A percentile compares a stretch with the other conserved stretches of the same genome.
Evolutionary conservation across 2,797 vertebrate species (phyloP).

Genomic region (Anguilla anguilla): DNA sequence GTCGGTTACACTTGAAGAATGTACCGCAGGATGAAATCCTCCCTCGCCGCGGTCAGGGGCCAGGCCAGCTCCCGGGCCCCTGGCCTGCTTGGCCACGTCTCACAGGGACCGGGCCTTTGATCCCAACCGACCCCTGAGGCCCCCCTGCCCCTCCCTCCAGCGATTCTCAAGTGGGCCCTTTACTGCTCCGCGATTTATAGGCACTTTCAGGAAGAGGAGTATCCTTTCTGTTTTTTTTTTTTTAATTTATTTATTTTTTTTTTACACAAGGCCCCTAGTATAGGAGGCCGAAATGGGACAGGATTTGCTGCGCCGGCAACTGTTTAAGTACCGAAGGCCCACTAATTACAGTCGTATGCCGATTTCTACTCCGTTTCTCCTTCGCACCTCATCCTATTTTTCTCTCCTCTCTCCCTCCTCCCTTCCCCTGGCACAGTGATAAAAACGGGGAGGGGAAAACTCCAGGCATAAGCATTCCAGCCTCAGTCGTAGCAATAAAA

Average conservation of each 20-base stretch:
- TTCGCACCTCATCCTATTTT: slow-evolving; percentile 60
- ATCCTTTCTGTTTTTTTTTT: background rate
- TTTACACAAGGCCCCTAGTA: background rate
- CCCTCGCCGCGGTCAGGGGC: background rate
- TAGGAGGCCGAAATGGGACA: background rate
- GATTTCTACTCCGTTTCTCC: slow-evolving; percentile 55
- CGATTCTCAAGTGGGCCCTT: background rate
- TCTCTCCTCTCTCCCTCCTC: slow-evolving; percentile 16
- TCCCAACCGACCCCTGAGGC: background rate
- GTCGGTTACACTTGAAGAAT: slow-evolving; percentile 50
- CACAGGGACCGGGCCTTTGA: background rate
- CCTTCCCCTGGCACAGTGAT: slow-evolving; percentile 50
- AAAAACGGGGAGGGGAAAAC: slow-evolving; percentile 62
- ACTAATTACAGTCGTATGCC: slow-evolving; percentile 69
- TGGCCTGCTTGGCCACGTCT: background rate
- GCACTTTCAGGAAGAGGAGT: background rate
- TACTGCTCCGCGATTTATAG: background rate
- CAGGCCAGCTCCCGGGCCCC: background rate
- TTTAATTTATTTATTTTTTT: background rate
- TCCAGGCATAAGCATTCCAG: slow-evolving; percentile 65
- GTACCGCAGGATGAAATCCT: slow-evolving; percentile 15
- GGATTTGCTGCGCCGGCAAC: slow-evolving; percentile 49
- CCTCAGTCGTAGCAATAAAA: slow-evolving; percentile 69
- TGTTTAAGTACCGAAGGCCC: slow-evolving; percentile 55
- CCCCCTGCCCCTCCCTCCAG: background rate